Evolutionary conservation across 2,888 invertebrate species (phyloP).

Genomic region (Suillia variegata): DNA sequence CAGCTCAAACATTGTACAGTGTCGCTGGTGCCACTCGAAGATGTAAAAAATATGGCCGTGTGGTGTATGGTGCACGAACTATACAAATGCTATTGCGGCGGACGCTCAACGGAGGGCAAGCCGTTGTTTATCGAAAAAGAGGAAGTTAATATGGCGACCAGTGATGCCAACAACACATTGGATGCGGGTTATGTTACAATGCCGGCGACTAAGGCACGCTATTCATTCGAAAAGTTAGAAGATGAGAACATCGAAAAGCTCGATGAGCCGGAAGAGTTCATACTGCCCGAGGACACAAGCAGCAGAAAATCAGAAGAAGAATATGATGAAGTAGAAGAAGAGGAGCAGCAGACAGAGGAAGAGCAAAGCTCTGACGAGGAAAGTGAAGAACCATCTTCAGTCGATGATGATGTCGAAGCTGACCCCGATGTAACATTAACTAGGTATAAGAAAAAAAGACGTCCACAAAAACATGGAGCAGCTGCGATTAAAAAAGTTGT

Average conservation of each 20-base stretch:
- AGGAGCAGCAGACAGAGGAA: background rate
- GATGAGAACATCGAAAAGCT: constrained; percentile 21
- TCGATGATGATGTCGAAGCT: constrained; percentile 1
- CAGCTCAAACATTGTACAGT: constrained; percentile 53
- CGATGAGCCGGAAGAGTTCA: constrained; percentile 6
- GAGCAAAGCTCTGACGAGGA: background rate
- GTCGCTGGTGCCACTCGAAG: constrained; percentile 44
- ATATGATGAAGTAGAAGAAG: constrained; percentile 10
- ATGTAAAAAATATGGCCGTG: constrained; percentile 64
- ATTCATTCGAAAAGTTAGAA: constrained; percentile 54
- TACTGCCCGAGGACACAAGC: constrained; percentile 30
- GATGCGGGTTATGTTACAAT: constrained; percentile 25
- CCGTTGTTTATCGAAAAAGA: constrained; percentile 51
- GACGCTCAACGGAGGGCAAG: constrained; percentile 51
- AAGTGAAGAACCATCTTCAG: background rate
- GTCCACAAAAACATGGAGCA: background rate
- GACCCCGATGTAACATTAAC: background rate
- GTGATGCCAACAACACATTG: constrained; percentile 26
- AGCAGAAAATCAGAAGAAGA: constrained; percentile 3
- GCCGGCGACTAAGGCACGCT: constrained; percentile 40
- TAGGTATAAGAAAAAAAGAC: too few relatives aligned
- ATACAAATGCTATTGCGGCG: constrained; percentile 71
- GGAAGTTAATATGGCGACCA: constrained; percentile 29
- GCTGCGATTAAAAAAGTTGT: too few relatives aligned
- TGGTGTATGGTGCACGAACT: constrained; percentile 72